These are phyloP conservation scores for Aphelenchoides avenae DNA, from an alignment of 1,140 invertebrate species.

Conservation along the genomic window DNA sequence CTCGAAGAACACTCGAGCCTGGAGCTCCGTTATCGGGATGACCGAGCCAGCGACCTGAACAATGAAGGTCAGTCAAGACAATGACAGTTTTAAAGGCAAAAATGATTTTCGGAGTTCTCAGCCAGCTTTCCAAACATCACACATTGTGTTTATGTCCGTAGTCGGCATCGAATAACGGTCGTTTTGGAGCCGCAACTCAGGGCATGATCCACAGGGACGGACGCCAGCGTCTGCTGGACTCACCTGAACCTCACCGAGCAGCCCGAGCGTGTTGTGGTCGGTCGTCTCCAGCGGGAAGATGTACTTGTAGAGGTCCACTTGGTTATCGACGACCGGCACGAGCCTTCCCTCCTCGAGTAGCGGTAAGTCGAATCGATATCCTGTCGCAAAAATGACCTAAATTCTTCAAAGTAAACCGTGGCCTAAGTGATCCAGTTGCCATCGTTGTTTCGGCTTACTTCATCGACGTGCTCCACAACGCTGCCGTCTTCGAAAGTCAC, in stretches of 20 bases:
- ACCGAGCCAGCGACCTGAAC: constrained; percentile 61
- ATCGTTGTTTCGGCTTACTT: too few relatives aligned
- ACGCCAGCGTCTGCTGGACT: not conserved
- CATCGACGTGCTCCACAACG: constrained; percentile 49
- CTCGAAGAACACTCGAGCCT: constrained; percentile 61
- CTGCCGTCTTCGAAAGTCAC: constrained; percentile 60
- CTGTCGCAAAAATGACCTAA: constrained; percentile 42
- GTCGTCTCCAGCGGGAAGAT: constrained; percentile 60
- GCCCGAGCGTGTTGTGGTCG: constrained; percentile 60
- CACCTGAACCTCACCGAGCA: constrained; percentile 62
- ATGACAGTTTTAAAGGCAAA: too few relatives aligned
- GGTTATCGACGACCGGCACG: constrained; percentile 52
- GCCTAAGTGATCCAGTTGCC: too few relatives aligned
- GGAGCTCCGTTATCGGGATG: constrained; percentile 64
- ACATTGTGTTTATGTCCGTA: too few relatives aligned
- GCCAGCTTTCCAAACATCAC: too few relatives aligned
- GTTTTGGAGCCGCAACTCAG: too few relatives aligned
- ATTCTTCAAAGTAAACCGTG: too few relatives aligned
- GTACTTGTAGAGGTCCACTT: constrained; percentile 62
- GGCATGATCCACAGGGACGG: too few relatives aligned
- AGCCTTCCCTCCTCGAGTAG: constrained; percentile 32
- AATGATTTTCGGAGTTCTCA: too few relatives aligned
- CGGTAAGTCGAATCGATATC: constrained; percentile 27
- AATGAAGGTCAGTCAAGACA: too few relatives aligned
- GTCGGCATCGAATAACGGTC: too few relatives aligned